Evolutionary conservation across 2,113 vertebrate species (phyloP).

Genomic region (Irena cyanogastra): DNA sequence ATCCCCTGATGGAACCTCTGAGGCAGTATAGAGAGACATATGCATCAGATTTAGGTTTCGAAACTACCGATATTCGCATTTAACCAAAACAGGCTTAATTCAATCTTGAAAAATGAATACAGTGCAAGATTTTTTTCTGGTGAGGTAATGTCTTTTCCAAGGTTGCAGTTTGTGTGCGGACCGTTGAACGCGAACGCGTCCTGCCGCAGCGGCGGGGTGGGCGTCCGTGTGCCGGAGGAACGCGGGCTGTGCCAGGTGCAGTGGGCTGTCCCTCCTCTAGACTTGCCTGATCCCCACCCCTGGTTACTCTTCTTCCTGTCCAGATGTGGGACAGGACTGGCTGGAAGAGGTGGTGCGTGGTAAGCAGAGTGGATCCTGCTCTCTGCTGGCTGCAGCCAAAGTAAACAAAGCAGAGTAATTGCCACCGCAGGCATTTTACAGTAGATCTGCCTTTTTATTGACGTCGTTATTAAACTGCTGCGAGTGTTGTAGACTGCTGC

Average conservation of each 20-base stretch:
- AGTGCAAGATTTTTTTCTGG: constrained; percentile 49
- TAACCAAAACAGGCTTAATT: constrained; percentile 46
- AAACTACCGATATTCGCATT: constrained; percentile 55
- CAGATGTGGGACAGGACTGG: neutral
- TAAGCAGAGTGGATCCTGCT: neutral
- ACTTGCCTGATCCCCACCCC: neutral
- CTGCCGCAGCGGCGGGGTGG: neutral
- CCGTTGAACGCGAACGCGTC: neutral
- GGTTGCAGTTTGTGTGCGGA: neutral
- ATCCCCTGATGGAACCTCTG: constrained; percentile 26
- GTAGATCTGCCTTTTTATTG: constrained; percentile 12
- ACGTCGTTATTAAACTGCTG: constrained; percentile 15
- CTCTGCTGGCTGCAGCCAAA: constrained; percentile 6
- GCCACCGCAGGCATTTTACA: neutral
- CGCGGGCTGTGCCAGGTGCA: neutral
- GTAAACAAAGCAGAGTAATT: constrained; percentile 9
- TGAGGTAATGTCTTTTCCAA: constrained; percentile 61
- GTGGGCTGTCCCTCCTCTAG: neutral
- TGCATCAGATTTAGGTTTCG: neutral
- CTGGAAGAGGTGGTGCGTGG: neutral
- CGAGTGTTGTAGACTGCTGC: neutral
- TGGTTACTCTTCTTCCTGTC: neutral
- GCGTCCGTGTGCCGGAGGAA: neutral
- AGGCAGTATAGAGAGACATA: constrained; percentile 13
- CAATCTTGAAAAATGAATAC: constrained; percentile 42